Conservation (phyloP, 1,140 invertebrate genomes). For the Lordiphosa stackelbergi region DNA sequence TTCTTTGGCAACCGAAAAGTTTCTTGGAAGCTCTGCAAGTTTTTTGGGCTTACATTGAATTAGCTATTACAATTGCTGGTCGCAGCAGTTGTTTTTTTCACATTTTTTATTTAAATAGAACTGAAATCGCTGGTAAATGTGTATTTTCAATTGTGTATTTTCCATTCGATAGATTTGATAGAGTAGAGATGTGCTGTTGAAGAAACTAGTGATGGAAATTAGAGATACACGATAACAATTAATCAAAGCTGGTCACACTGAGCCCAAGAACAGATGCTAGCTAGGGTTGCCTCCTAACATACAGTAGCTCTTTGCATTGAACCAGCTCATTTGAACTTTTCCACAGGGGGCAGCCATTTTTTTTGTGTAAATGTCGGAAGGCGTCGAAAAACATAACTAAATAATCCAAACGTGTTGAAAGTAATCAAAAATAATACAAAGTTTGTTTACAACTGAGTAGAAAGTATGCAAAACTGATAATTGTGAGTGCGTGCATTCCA, state of each 20-base stretch:
- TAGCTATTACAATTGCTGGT: constrained; percentile 23
- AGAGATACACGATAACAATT: too few species aligned
- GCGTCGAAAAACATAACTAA: background rate
- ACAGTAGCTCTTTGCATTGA: too few species aligned
- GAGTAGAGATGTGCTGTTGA: too few species aligned
- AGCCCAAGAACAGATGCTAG: too few species aligned
- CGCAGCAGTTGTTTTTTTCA: too few species aligned
- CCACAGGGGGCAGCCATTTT: too few species aligned
- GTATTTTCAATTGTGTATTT: constrained; percentile 11
- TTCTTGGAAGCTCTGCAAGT: constrained; percentile 28
- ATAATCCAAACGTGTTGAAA: too few species aligned
- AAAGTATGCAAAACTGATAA: constrained; percentile 59
- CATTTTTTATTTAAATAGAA: constrained; percentile 8
- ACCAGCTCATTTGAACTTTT: too few species aligned
- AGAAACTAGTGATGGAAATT: too few species aligned
- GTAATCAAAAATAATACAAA: constrained; percentile 7
- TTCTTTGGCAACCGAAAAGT: constrained; percentile 62
- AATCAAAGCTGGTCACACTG: too few species aligned
- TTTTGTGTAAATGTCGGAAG: background rate
- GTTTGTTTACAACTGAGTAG: constrained; percentile 3
- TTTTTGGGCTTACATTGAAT: constrained; percentile 27
- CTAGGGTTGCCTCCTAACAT: too few species aligned
- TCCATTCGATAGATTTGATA: too few species aligned
- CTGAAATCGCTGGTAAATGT: constrained; percentile 23
- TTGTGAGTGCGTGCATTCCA: constrained; percentile 49